Evolutionary conservation across 2,888 invertebrate genomes (phyloP).

Genomic region (Uropetala carovei): DNA sequence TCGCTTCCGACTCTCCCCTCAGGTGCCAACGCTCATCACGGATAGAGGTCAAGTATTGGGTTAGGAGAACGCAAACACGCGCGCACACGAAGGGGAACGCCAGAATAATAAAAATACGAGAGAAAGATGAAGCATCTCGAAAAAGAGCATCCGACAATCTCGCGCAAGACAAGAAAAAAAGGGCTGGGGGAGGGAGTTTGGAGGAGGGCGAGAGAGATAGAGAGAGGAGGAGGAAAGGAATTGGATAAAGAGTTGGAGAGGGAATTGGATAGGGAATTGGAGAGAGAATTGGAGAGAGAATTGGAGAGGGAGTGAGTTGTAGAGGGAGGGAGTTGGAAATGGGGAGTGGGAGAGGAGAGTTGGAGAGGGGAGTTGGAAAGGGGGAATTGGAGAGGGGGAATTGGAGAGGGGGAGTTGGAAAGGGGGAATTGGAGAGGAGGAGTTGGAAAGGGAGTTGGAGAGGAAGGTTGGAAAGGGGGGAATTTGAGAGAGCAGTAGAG

Average conservation of each 20-base stretch:
- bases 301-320: no score
- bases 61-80: neutral
- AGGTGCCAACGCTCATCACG: neutral
- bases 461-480: neutral
- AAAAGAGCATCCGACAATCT: neutral
- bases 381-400: no score
- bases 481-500: neutral
- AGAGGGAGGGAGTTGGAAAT: no score
- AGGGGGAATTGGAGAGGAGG: neutral
- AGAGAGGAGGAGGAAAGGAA: no score
- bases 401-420: neutral
- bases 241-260: no score
- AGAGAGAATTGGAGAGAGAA: no score
- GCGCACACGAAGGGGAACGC: neutral
- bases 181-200: neutral
- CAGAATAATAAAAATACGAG: neutral
- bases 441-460: neutral
- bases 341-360: no score
- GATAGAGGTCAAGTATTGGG: constrained; percentile 3
- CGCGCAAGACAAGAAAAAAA: neutral
- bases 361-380: no score
- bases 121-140: neutral
- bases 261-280: no score
- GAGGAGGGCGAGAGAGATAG: no score
- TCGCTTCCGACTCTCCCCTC: neutral